Percentiles rank a stretch among this genome's conserved stretches.
These are phyloP conservation scores for Syrphus vitripennis DNA, from an alignment of 2,888 invertebrate genomes.

Conservation along the genomic window DNA sequence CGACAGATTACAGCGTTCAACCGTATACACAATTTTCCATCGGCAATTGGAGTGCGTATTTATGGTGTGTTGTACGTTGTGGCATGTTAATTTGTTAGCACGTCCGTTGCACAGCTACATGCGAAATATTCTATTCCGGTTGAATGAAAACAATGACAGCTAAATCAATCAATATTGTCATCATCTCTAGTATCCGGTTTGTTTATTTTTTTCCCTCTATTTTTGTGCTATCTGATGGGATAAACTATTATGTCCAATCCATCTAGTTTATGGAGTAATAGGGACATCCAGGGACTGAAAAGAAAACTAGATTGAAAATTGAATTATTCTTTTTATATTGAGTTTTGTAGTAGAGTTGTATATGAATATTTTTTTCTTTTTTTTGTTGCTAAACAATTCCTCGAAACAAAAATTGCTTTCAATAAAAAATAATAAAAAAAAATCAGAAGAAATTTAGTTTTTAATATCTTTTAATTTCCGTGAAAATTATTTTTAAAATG, in stretches of 20 bases:
- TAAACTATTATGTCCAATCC: not conserved
- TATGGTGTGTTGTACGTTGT: constrained; percentile 67
- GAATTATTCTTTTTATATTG: not conserved
- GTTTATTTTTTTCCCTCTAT: not conserved
- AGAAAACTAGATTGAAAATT: not conserved
- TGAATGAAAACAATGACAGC: constrained; percentile 80
- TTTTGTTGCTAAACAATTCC: too few relatives aligned
- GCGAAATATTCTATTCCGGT: constrained; percentile 75
- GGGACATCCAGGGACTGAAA: not conserved
- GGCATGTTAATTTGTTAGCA: constrained; percentile 80
- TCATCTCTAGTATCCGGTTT: constrained; percentile 73
- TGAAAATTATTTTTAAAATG: too few relatives aligned
- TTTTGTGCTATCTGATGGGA: too few relatives aligned
- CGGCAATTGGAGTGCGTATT: not conserved
- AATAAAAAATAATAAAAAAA: too few relatives aligned
- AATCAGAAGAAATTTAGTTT: too few relatives aligned
- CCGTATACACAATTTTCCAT: not conserved
- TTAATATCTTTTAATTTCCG: too few relatives aligned
- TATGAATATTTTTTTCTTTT: too few relatives aligned
- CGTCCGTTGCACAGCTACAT: constrained; percentile 75
- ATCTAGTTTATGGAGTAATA: not conserved
- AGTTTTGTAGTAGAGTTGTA: too few relatives aligned
- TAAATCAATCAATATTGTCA: constrained; percentile 80
- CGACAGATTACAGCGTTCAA: constrained; percentile 31
- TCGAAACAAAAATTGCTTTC: too few relatives aligned